Percentiles rank a stretch among this genome's conserved stretches.
These are phyloP conservation scores for Carapus acus DNA, from an alignment of 2,797 vertebrate species.

Conservation along the genomic window DNA sequence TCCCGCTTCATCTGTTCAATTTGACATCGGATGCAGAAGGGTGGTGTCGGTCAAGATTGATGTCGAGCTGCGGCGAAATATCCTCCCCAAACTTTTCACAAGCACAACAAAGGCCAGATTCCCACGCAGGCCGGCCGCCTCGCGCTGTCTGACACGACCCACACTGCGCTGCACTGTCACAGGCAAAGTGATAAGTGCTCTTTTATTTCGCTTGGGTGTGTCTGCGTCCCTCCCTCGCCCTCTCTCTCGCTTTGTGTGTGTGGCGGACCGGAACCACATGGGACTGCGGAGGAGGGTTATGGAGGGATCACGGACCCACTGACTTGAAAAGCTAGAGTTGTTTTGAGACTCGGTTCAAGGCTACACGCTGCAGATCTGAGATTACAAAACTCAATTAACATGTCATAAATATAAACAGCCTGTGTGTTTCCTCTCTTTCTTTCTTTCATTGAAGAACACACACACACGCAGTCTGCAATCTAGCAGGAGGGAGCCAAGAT, in stretches of 20 bases:
- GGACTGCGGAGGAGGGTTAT: constrained; percentile 26
- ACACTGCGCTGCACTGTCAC: constrained; percentile 31
- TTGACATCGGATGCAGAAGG: constrained; percentile 26
- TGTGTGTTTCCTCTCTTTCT: constrained; percentile 44
- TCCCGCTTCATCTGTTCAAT: constrained; percentile 32
- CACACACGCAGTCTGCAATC: constrained; percentile 18
- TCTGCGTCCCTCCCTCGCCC: too few species aligned
- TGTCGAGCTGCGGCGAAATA: constrained; percentile 37
- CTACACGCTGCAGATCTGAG: constrained; percentile 60
- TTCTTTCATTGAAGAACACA: too few species aligned
- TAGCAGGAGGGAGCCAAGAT: neutral
- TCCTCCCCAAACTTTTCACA: constrained; percentile 40
- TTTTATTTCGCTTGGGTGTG: constrained; percentile 8
- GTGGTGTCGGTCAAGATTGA: constrained; percentile 40
- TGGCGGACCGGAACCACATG: constrained; percentile 13
- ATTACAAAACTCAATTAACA: constrained; percentile 51
- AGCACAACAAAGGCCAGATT: constrained; percentile 47
- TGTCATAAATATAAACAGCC: constrained; percentile 55
- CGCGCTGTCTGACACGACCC: constrained; percentile 28
- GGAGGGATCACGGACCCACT: constrained; percentile 18
- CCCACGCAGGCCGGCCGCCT: constrained; percentile 37
- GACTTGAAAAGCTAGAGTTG: constrained; percentile 27
- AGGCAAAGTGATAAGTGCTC: constrained; percentile 23
- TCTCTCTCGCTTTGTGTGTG: too few species aligned
- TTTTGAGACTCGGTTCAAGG: constrained; percentile 35